Percentiles rank a stretch among this genome's conserved stretches.
phyloP scores from a whole-genome alignment of 2,888 invertebrate genomes.

The Meta bourneti region DNA sequence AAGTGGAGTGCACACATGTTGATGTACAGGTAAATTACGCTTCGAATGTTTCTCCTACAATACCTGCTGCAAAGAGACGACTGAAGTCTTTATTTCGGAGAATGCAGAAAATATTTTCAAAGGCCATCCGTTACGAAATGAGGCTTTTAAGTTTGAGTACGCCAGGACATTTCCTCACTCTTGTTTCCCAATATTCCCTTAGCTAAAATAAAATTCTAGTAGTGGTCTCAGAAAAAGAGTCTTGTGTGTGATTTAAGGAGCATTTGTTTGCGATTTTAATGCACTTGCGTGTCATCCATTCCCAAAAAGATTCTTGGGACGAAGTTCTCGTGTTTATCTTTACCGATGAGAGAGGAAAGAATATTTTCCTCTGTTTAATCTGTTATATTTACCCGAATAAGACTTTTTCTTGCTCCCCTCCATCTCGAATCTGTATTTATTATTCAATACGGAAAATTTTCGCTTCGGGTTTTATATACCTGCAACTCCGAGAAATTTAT shows the following conservation, averaged over 20 bases:
- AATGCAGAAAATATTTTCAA: conserved; percentile 28
- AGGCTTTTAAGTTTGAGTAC: conserved; percentile 35
- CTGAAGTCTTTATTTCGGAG: neutral
- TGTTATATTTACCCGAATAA: conserved; percentile 33
- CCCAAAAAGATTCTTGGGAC: conserved; percentile 19
- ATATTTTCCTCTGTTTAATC: conserved; percentile 20
- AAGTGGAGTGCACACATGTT: neutral
- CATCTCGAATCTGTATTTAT: conserved; percentile 32
- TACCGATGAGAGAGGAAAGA: conserved; percentile 1
- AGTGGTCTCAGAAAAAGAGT: conserved; percentile 18
- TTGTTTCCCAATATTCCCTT: conserved; percentile 34
- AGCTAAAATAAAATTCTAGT: conserved; percentile 45
- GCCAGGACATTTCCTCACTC: conserved; percentile 18
- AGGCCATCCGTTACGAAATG: conserved; percentile 17
- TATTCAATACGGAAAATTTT: conserved; percentile 31
- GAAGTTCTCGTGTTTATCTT: conserved; percentile 42
- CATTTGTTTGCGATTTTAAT: conserved; percentile 64
- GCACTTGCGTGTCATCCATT: conserved; percentile 52
- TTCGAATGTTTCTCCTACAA: conserved; percentile 10
- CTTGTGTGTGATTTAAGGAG: conserved; percentile 38
- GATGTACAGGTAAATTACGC: conserved; percentile 6
- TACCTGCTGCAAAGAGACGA: neutral
- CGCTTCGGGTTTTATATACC: neutral
- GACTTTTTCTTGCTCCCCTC: conserved; percentile 20
- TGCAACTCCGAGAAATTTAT: conserved; percentile 2